These are phyloP conservation scores for Metridium senile DNA, from an alignment of 92 coral and sea anemone species.

Conservation along the genomic window DNA sequence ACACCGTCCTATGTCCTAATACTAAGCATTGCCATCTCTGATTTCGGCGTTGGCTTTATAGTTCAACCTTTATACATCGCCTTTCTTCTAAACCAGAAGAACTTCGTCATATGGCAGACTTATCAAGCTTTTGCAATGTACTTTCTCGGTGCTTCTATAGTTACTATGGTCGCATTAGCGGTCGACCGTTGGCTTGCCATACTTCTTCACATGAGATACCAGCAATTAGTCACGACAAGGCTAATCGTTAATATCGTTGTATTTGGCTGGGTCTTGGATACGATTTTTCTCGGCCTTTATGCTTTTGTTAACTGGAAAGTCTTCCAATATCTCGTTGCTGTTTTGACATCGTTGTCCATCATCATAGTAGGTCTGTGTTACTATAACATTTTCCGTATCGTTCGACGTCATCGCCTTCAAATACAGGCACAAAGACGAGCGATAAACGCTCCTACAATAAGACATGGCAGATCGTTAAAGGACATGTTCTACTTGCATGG, in stretches of 20 bases:
- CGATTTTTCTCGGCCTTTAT: not conserved
- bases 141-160: not conserved
- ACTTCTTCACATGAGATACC: not conserved
- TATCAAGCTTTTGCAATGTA: constrained; percentile 9
- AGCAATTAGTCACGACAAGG: not conserved
- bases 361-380: not conserved
- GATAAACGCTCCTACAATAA: not conserved
- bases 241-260: not conserved
- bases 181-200: not conserved
- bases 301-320: not conserved
- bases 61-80: not conserved
- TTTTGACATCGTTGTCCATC: not conserved
- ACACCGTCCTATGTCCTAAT: constrained; percentile 1
- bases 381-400: not conserved
- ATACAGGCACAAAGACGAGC: not conserved
- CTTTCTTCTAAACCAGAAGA: not conserved
- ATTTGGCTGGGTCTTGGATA: not conserved
- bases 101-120: not conserved
- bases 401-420: not conserved
- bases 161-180: not conserved
- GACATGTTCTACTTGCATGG: constrained; percentile 8
- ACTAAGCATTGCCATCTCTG: constrained; percentile 1
- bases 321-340: not conserved
- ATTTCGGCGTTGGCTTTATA: not conserved
- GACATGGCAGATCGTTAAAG: not conserved